Conservation (phyloP, 1,140 invertebrate genomes). For the Leptonema lineaticorne region DNA sequence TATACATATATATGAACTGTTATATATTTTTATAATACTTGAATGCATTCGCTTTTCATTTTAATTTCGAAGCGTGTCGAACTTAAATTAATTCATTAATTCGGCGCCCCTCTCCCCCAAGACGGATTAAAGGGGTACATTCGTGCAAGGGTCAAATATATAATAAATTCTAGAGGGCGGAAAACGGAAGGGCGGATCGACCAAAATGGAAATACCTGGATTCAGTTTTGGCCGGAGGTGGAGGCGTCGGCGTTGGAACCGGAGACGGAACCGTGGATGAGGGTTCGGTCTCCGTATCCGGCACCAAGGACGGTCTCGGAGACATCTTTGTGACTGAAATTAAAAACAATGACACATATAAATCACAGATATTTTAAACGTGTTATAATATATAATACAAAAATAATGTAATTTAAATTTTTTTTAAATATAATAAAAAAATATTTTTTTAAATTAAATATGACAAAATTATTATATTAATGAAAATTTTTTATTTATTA, state of each 20-base stretch:
- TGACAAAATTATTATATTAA: too few species aligned
- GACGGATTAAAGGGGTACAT: background rate
- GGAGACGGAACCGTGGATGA: constrained; percentile 47
- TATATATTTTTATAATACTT: too few species aligned
- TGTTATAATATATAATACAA: too few species aligned
- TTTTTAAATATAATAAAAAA: too few species aligned
- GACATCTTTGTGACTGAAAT: constrained; percentile 66
- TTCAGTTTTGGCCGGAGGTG: constrained; percentile 50
- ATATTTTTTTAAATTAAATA: too few species aligned
- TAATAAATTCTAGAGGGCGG: background rate
- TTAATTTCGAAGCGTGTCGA: background rate
- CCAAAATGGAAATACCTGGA: constrained; percentile 42
- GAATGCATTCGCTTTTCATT: too few species aligned
- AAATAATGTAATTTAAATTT: too few species aligned
- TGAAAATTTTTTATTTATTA: too few species aligned
- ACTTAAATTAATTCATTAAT: constrained; percentile 14
- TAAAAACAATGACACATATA: background rate
- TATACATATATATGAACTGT: too few species aligned
- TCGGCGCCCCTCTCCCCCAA: background rate
- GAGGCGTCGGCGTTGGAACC: constrained; percentile 47
- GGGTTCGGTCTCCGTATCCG: constrained; percentile 50
- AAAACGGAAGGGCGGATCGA: background rate
- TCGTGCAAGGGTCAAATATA: background rate
- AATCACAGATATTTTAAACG: too few species aligned
- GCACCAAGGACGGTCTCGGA: constrained; percentile 61